Base-by-base conservation (phyloP, 2,797 vertebrate genomes). In the Taenioides sp. region DNA sequence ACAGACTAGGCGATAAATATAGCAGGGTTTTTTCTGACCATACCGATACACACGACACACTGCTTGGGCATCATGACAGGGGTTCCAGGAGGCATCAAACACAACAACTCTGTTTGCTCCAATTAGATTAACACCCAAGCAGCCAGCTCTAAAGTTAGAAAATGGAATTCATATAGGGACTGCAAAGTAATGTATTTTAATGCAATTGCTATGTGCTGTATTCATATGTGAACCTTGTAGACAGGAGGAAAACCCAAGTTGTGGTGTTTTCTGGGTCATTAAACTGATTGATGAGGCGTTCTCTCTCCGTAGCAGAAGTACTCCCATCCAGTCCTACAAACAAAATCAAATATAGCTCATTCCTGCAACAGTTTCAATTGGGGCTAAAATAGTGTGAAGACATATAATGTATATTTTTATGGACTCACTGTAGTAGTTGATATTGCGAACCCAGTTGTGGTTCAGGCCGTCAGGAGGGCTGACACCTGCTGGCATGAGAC, bases 11-110 rank as follows among this genome's bases (percentile, higher is more conserved):
- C 98, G 95, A 90, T 99, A 99, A 85, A 99, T 99, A 87, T 96
- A 92, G 88, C 98, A 99, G 0, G 96, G 95, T 82, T 99, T 99
- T 91, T 88, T 96, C 92, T 99, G 98, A 66, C 98, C 98, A 0
- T 99, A 99, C 72, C 98, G 96, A 84, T 99, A 99, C 52, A 99
- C 97, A 2, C 98, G 91, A 67, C 98, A 99, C 64, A 99, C 98
- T 0, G 98, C 98, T 89, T 99, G 98, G 28, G 98, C 98, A 0
- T 99, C 98, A 0, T 99, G 98, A 83, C 98, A 99, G 0, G 98
- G 98, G 87, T 99, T 99, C 98, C 98, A 99, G 18, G 98, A 99
- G 52, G 98, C 98, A 2, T 99, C 98, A 40, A 99, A 98, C 72
- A 99, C 97, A 43, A 99, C 96, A 17, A 99, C 98, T 0, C 98